Conservation (phyloP, 2,113 vertebrate species). For the Narcine bancroftii region DNA sequence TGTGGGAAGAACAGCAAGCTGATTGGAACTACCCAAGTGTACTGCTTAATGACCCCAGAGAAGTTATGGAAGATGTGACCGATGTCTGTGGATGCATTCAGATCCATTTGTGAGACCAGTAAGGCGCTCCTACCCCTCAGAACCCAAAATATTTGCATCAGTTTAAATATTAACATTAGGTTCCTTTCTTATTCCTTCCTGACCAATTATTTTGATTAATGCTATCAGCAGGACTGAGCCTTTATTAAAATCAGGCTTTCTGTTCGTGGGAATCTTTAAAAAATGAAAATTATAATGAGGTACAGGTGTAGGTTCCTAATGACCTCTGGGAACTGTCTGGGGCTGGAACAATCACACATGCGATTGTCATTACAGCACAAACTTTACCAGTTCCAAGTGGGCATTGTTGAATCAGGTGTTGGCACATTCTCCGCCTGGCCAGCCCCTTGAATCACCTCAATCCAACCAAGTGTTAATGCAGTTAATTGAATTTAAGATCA, state of each 20-base stretch:
- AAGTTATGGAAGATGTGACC: background rate
- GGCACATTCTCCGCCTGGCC: slow-evolving; percentile 3
- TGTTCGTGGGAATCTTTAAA: background rate
- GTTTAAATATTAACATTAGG: background rate
- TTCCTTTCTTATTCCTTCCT: background rate
- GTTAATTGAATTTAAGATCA: slow-evolving; percentile 98
- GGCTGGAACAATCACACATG: background rate
- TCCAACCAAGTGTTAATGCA: slow-evolving; percentile 84
- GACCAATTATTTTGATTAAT: slow-evolving; percentile 19
- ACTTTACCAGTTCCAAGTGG: background rate
- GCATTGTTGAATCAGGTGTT: background rate
- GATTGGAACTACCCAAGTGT: no score
- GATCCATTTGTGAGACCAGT: background rate
- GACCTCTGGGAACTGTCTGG: slow-evolving; percentile 14
- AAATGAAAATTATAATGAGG: slow-evolving; percentile 10
- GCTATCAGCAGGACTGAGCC: background rate
- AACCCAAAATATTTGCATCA: background rate
- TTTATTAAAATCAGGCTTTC: slow-evolving; percentile 20
- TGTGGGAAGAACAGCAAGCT: background rate
- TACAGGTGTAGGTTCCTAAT: slow-evolving; percentile 13
- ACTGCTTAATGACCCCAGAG: background rate
- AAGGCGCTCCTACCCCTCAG: background rate
- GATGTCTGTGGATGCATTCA: background rate
- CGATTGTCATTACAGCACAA: slow-evolving; percentile 7
- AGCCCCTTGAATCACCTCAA: slow-evolving; percentile 21